Conservation (phyloP, 2,888 invertebrate genomes). For the Oxyteleia sp. region DNA sequence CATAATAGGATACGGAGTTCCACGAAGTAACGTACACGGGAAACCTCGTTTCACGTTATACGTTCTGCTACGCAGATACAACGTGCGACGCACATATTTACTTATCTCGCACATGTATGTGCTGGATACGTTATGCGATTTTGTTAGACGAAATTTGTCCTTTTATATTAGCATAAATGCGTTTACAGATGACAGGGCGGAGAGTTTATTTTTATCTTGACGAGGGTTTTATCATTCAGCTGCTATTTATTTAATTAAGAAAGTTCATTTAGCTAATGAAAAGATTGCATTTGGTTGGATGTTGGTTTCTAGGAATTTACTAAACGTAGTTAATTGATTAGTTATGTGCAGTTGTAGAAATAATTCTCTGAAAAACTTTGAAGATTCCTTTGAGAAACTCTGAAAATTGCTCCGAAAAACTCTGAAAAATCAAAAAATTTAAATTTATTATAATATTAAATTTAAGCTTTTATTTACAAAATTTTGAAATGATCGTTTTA, state of each 20-base stretch:
- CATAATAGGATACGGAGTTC: constrained; percentile 79
- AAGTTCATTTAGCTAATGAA: constrained; percentile 37
- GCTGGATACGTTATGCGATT: constrained; percentile 48
- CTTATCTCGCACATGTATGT: constrained; percentile 52
- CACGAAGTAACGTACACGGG: constrained; percentile 76
- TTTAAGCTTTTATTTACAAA: no score
- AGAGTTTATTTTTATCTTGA: neutral
- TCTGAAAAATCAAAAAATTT: no score
- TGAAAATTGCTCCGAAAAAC: no score
- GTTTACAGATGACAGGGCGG: constrained; percentile 24
- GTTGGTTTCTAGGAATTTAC: constrained; percentile 27
- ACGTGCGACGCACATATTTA: constrained; percentile 58
- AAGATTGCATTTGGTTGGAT: constrained; percentile 18
- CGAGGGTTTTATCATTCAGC: neutral
- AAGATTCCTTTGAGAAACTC: no score
- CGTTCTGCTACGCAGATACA: constrained; percentile 63
- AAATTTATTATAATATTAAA: no score
- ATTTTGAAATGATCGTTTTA: no score
- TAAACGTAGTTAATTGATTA: constrained; percentile 26
- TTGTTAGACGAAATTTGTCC: constrained; percentile 42
- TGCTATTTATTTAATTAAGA: constrained; percentile 28
- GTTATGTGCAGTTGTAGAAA: constrained; percentile 17
- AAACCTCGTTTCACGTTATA: constrained; percentile 72
- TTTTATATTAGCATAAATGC: constrained; percentile 56
- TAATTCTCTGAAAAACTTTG: no score